phyloP scores from a whole-genome alignment of 2,113 vertebrate genomes.

The Vombatus ursinus region DNA sequence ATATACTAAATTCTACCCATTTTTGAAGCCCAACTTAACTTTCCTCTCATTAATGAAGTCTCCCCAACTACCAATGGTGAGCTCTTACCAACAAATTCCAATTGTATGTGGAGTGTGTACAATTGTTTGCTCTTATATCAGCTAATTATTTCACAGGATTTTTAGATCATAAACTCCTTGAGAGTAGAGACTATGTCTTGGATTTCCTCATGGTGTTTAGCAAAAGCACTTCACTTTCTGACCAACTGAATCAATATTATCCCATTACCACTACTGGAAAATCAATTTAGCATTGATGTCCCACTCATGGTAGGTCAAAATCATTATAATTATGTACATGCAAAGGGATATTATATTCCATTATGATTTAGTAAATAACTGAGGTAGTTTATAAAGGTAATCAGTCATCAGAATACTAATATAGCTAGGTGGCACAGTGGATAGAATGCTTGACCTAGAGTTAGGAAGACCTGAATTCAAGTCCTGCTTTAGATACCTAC shows the following conservation, averaged over 20 bases:
- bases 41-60: background rate
- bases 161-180: background rate
- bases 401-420: constrained; percentile 10
- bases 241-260: background rate
- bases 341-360: constrained; percentile 25
- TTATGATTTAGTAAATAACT: constrained; percentile 41
- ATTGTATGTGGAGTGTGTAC: background rate
- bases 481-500: background rate
- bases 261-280: background rate
- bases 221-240: background rate
- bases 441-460: background rate
- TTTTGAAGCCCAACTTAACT: background rate
- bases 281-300: constrained; percentile 17
- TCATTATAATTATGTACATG: constrained; percentile 18
- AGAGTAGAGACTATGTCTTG: background rate
- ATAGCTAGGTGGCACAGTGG: background rate
- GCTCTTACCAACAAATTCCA: background rate
- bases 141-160: background rate
- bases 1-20: background rate
- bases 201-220: background rate
- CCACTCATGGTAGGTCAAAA: constrained; percentile 26
- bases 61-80: background rate
- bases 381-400: constrained; percentile 36
- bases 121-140: background rate
- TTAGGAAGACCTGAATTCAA: background rate